Percentiles rank a stretch among this genome's conserved stretches.
phyloP scores from a whole-genome alignment of 2,113 vertebrate species.

The Siniperca knerii region DNA sequence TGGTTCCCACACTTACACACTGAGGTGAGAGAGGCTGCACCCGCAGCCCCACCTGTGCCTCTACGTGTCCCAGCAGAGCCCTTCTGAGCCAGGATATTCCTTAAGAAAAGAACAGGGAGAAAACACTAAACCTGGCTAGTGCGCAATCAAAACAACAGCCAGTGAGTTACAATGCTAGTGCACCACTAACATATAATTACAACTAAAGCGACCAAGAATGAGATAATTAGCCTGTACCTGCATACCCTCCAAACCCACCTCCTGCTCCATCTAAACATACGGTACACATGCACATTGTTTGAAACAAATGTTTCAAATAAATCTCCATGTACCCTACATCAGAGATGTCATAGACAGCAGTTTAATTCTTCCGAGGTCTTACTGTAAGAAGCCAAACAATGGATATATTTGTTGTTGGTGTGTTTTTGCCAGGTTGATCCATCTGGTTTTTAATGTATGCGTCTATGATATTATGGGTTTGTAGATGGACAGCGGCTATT shows the following conservation, averaged over 20 bases:
- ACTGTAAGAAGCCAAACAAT: neutral
- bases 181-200: constrained; percentile 78
- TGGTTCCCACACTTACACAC: constrained; percentile 85
- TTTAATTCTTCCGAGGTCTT: neutral
- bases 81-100: constrained; percentile 70
- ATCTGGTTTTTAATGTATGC: constrained; percentile 5
- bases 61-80: constrained; percentile 82
- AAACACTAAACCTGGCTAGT: constrained; percentile 69
- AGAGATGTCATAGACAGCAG: neutral
- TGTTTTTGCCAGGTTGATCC: neutral
- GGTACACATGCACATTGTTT: constrained; percentile 3
- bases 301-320: neutral
- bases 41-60: constrained; percentile 82
- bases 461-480: constrained; percentile 26
- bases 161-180: constrained; percentile 62
- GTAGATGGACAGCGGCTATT: constrained; percentile 14
- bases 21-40: constrained; percentile 82
- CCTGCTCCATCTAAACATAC: neutral
- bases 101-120: constrained; percentile 72
- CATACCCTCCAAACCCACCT: constrained; percentile 17
- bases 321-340: neutral
- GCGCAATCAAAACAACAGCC: constrained; percentile 75
- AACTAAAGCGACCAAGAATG: constrained; percentile 60
- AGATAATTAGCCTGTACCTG: constrained; percentile 65
- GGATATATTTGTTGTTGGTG: neutral